phyloP scores from a whole-genome alignment of 1,140 invertebrate genomes.

The Trichogramma pretiosum region DNA sequence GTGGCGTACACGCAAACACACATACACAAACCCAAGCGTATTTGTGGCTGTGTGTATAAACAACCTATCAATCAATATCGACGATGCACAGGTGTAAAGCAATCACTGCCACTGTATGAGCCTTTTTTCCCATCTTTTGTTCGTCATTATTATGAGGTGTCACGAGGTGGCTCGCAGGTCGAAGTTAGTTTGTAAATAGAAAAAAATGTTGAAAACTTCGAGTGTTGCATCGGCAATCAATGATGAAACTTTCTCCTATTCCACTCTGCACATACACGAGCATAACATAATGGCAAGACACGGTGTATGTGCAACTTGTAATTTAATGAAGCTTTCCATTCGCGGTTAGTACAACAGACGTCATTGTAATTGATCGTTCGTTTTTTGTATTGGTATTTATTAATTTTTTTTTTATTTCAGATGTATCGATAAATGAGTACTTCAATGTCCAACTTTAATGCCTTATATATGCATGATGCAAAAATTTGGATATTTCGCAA shows the following conservation, averaged over 20 bases:
- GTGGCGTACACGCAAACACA: background rate
- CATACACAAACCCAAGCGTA: too few species aligned
- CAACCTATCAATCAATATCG: slow-evolving; percentile 40
- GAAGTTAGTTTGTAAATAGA: background rate
- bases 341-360: background rate
- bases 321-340: slow-evolving; percentile 8
- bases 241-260: too few species aligned
- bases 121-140: slow-evolving; percentile 4
- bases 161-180: background rate
- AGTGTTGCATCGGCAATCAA: too few species aligned
- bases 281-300: background rate
- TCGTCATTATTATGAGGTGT: background rate
- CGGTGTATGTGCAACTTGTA: too few species aligned
- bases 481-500: too few species aligned
- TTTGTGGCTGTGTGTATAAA: too few species aligned
- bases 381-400: slow-evolving; percentile 8
- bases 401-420: too few species aligned
- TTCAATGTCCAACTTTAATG: too few species aligned
- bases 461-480: too few species aligned
- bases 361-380: slow-evolving; percentile 13
- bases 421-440: too few species aligned
- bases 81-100: slow-evolving; percentile 39
- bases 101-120: slow-evolving; percentile 36
- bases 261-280: background rate
- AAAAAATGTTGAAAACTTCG: too few species aligned